A percentile compares a stretch with the other conserved stretches of the same genome.
phyloP scores from a whole-genome alignment of 2,888 invertebrate genomes.

The Mesorhabditis sp. region DNA sequence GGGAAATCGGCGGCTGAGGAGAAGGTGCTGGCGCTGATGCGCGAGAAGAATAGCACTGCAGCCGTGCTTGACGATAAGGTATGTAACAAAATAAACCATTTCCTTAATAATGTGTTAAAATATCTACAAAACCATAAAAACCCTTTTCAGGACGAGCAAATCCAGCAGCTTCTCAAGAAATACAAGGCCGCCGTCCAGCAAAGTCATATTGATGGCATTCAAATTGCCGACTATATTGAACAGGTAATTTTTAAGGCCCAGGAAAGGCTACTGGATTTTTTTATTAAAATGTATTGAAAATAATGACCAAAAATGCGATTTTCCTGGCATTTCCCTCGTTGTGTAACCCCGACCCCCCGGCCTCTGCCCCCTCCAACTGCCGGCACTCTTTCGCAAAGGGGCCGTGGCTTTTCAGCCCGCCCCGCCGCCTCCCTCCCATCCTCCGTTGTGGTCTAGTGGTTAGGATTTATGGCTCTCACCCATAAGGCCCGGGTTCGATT shows the following conservation, averaged over 20 bases:
- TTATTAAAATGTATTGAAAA: neutral
- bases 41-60: slow-evolving; percentile 27
- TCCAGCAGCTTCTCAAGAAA: slow-evolving; percentile 82
- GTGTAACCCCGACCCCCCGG: neutral
- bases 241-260: slow-evolving; percentile 18
- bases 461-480: slow-evolving; percentile 20
- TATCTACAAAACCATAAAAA: neutral
- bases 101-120: too few relatives aligned
- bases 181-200: slow-evolving; percentile 85
- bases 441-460: slow-evolving; percentile 18
- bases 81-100: neutral
- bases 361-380: neutral
- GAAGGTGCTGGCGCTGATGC: slow-evolving; percentile 20
- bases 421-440: too few relatives aligned
- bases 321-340: neutral
- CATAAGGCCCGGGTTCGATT: slow-evolving; percentile 19
- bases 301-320: too few relatives aligned
- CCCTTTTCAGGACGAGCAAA: slow-evolving; percentile 24
- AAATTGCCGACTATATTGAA: slow-evolving; percentile 35
- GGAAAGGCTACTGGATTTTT: neutral
- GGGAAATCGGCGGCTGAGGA: slow-evolving; percentile 30
- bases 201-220: slow-evolving; percentile 68
- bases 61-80: slow-evolving; percentile 26
- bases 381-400: neutral
- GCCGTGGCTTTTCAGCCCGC: too few relatives aligned